phyloP scores from a whole-genome alignment of 2,888 invertebrate species.

The Tipula lateralis region DNA sequence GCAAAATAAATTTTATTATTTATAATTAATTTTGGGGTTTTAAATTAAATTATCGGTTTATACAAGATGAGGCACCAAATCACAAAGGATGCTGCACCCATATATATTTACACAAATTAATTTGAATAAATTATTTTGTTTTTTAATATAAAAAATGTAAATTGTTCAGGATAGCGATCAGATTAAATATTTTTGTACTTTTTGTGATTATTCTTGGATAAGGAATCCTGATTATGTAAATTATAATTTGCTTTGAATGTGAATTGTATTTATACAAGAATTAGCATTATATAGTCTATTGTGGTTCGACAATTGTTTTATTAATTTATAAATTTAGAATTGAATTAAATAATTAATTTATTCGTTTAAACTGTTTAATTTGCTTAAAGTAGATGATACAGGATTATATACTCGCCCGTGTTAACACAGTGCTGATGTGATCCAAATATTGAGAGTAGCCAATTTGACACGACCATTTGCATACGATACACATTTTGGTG shows the following conservation, averaged over 20 bases:
- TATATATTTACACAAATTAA: not conserved
- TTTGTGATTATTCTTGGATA: not conserved
- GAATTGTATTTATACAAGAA: too few species aligned
- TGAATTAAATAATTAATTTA: too few species aligned
- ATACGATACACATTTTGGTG: too few species aligned
- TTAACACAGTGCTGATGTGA: too few species aligned
- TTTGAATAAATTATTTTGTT: slow-evolving; percentile 19
- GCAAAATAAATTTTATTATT: not conserved
- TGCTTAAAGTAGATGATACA: too few species aligned
- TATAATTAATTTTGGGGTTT: slow-evolving; percentile 24
- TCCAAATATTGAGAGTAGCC: too few species aligned
- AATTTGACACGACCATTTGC: too few species aligned
- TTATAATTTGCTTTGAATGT: not conserved
- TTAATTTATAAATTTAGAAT: too few species aligned
- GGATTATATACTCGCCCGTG: too few species aligned
- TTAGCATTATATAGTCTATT: too few species aligned
- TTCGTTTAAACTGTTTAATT: too few species aligned
- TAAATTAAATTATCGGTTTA: not conserved
- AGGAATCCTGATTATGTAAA: not conserved
- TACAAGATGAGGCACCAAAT: not conserved
- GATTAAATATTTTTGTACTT: not conserved
- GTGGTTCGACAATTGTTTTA: too few species aligned
- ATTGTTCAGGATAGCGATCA: not conserved
- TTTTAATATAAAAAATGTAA: not conserved
- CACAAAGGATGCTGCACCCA: not conserved